Evolutionary conservation across 2,797 vertebrate genomes (phyloP).

Genomic region (Microctenopoma steveboyesi): DNA sequence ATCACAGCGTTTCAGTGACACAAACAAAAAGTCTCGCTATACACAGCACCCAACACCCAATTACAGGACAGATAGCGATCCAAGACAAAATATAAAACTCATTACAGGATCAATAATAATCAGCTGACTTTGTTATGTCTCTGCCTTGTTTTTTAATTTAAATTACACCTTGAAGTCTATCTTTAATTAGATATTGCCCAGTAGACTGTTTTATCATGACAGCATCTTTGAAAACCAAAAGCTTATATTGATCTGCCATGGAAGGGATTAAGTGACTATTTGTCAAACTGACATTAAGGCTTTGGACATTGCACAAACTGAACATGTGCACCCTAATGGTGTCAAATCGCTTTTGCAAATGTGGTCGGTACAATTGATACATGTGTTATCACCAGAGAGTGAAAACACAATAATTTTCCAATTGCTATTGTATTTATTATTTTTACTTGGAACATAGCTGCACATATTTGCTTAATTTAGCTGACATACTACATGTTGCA

Average conservation of each 20-base stretch:
- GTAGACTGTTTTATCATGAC: conserved; percentile 9
- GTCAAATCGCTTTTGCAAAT: background rate
- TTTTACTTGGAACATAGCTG: no score
- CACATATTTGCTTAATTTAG: no score
- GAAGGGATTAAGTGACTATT: background rate
- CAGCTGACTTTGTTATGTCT: conserved; percentile 28
- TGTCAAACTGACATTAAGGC: background rate
- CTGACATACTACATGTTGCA: no score
- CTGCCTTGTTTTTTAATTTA: conserved; percentile 29
- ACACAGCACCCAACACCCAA: conserved; percentile 29
- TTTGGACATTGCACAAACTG: background rate
- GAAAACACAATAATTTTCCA: background rate
- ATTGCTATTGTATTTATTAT: no score
- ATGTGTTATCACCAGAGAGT: background rate
- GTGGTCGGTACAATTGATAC: background rate
- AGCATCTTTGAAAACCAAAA: background rate
- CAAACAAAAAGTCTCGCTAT: conserved; percentile 25
- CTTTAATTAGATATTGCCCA: background rate
- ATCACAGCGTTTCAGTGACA: conserved; percentile 7
- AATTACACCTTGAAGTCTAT: conserved; percentile 3
- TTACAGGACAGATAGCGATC: conserved; percentile 41
- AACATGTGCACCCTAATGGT: background rate
- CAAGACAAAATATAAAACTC: conserved; percentile 4
- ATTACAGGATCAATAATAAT: conserved; percentile 25
- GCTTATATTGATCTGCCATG: background rate